phyloP scores from a whole-genome alignment of 2,797 vertebrate genomes.

The Otolemur crassicaudatus region DNA sequence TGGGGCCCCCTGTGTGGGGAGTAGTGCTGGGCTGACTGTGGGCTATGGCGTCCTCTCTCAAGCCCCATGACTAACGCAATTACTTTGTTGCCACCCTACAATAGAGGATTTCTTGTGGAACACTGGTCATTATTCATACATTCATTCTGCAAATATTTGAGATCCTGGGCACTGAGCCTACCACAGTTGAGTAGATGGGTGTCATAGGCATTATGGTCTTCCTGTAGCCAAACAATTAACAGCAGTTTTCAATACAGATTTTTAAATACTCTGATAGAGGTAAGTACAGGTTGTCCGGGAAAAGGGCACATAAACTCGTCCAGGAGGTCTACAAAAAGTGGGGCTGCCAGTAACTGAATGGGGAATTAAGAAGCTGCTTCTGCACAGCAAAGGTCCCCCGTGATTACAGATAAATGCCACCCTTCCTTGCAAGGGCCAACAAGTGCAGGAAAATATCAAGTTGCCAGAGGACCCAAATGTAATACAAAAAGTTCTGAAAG shows the following conservation, averaged over 20 bases:
- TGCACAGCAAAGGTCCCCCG: not conserved
- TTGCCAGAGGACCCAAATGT: not conserved
- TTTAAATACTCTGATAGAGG: not conserved
- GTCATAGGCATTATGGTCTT: not conserved
- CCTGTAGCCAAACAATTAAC: not conserved
- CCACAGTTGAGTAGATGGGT: not conserved
- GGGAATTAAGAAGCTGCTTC: not conserved
- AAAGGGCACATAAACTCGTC: not conserved
- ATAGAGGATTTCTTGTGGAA: not conserved
- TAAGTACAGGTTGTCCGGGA: not conserved
- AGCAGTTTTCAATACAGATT: not conserved
- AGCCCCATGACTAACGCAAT: not conserved
- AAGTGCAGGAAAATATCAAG: not conserved
- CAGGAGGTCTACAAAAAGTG: not conserved
- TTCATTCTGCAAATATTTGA: not conserved
- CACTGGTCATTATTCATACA: not conserved
- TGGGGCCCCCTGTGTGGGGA: not conserved
- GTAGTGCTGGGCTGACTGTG: not conserved
- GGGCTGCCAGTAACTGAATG: not conserved
- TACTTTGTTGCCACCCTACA: not conserved
- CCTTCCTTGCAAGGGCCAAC: not conserved
- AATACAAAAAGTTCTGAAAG: constrained; percentile 26
- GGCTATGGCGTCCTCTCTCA: not conserved
- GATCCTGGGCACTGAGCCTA: not conserved
- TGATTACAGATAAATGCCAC: not conserved